Base-by-base conservation (phyloP, 2,888 invertebrate species). In the Gastracanthus pulcherrimus region DNA sequence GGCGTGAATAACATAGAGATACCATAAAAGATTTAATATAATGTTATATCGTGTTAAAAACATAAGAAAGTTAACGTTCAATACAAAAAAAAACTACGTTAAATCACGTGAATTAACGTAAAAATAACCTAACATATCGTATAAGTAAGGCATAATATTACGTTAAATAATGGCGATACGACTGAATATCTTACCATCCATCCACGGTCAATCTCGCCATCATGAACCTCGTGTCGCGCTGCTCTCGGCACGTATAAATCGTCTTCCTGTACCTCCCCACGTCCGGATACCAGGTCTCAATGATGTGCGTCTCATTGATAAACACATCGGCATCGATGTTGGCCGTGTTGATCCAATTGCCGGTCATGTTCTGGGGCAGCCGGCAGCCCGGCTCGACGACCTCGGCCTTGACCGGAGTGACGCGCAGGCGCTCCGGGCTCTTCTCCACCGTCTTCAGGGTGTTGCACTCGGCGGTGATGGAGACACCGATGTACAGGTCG, bases 161-260 rank as follows among this genome's bases (percentile, higher is more conserved):
- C 11, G 9, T 55, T 78, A 36, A 45, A 31, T 5, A 64, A 66
- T 55, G n/a, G 26, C 6, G 64, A 29, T 23, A 58, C 23, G 26
- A 19, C 29, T 60, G 13, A 67, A 67, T n/a, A n/a, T 66, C 78
- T 89, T 91, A 96, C 96, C 96, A 96, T 92, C 98, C 98, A 90
- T 99, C 99, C 0, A 99, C 98, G 0, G 98, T 98, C 9, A 99
- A 94, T 81, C 98, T 94, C 0, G 99, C 98, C 97, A 99, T 98
- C 96, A 99, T 97, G 78, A 97, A 96, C 84, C 98, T 93, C 41
- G 96, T 95, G 86, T 98, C 98, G 83, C 98, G 94, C 86, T 97
- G 96, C 92, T 99, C 98, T 83, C 97, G 95, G 92, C 99, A 99
- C 11, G 98, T 96, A 91, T 98, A 99, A 89, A 98, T 97, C 0